phyloP scores from a whole-genome alignment of 2,797 vertebrate genomes.

The Choloepus didactylus region DNA sequence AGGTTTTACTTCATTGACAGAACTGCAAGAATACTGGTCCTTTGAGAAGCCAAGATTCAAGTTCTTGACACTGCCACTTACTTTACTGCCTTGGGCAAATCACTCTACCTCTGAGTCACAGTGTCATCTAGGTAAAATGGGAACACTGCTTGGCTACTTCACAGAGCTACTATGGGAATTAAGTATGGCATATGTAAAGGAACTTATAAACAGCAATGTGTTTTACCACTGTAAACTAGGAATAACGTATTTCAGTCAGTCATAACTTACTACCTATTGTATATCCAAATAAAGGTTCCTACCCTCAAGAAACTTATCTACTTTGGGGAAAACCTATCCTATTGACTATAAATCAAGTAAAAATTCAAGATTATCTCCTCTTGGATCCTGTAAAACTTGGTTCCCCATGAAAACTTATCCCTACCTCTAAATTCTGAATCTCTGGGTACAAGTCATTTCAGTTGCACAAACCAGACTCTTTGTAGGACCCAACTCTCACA shows the following conservation, averaged over 20 bases:
- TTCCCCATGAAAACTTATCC: neutral
- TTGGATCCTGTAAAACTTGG: slow-evolving; percentile 32
- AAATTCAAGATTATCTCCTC: neutral
- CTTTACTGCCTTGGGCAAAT: neutral
- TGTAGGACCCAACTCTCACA: neutral
- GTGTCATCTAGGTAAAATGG: neutral
- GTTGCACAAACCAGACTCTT: neutral
- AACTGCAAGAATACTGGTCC: neutral
- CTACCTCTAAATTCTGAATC: neutral
- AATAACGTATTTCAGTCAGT: neutral
- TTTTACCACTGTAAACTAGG: neutral
- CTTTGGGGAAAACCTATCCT: too few relatives aligned
- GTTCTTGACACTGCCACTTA: neutral
- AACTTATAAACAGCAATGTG: neutral
- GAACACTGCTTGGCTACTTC: neutral
- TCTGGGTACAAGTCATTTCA: neutral
- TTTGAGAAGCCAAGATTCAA: neutral
- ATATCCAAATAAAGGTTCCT: neutral
- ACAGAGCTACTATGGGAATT: neutral
- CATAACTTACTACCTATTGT: too few relatives aligned
- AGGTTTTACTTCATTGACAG: neutral
- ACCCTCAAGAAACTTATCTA: neutral
- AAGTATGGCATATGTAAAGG: neutral
- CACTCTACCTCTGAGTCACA: neutral
- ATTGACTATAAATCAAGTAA: neutral